phyloP scores from a whole-genome alignment of 2,113 vertebrate species.

The Pelvicachromis taeniatus region DNA sequence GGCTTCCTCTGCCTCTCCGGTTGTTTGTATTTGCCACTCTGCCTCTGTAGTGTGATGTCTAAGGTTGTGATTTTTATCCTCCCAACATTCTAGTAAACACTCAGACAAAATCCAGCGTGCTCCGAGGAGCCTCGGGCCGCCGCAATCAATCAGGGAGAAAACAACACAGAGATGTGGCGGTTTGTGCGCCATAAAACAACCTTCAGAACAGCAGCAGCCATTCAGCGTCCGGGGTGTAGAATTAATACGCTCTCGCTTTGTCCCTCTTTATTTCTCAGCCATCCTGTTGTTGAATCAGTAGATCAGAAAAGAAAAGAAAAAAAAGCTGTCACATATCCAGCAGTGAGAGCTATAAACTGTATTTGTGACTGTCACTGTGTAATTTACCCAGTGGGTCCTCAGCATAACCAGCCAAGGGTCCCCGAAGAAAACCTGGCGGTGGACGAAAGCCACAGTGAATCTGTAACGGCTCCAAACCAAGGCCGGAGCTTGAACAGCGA shows the following conservation, averaged over 20 bases:
- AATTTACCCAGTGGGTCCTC: slow-evolving; percentile 9
- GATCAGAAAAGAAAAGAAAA: background rate
- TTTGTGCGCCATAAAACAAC: slow-evolving; percentile 69
- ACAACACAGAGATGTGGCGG: slow-evolving; percentile 61
- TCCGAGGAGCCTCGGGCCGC: slow-evolving; percentile 56
- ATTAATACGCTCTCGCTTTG: slow-evolving; percentile 42
- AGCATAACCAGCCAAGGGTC: slow-evolving; percentile 7
- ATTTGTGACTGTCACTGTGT: slow-evolving; percentile 4
- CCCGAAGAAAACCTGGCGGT: background rate
- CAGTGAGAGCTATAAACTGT: slow-evolving; percentile 19
- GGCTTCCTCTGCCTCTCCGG: slow-evolving; percentile 4
- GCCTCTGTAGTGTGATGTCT: slow-evolving; percentile 27
- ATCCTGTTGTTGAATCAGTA: slow-evolving; percentile 31
- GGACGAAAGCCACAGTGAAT: slow-evolving; percentile 19
- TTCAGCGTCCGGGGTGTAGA: slow-evolving; percentile 43
- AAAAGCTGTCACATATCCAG: slow-evolving; percentile 27
- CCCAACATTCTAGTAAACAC: slow-evolving; percentile 68
- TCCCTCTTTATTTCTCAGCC: slow-evolving; percentile 21
- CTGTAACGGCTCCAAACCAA: slow-evolving; percentile 3
- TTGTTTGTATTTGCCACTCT: slow-evolving; percentile 23
- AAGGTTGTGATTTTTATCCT: slow-evolving; percentile 66
- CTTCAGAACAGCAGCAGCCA: slow-evolving; percentile 62
- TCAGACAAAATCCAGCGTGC: slow-evolving; percentile 56
- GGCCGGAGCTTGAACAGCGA: background rate
- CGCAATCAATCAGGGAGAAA: slow-evolving; percentile 71